Evolutionary conservation across 2,113 vertebrate genomes (phyloP), one percentile per base, ranked within the genome.

Genomic region (Nematolebias whitei): DNA sequence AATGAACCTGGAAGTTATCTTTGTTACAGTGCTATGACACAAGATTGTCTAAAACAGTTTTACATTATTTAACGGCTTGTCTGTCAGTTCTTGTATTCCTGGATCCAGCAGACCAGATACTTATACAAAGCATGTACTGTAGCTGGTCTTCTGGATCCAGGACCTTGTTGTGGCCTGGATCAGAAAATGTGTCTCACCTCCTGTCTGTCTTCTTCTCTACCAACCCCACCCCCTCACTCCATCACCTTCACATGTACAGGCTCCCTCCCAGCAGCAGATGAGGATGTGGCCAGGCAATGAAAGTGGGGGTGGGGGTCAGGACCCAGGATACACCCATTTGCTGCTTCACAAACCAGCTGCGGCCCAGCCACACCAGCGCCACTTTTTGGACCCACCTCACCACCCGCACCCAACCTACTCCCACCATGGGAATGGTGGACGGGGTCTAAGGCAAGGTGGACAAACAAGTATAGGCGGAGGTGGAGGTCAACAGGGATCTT

Each of bases 291-390:
- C 94, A 10, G 93, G 94, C 66, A 94, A 94, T 48, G 94, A 95
- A 71, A 91, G 94, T 68, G 93, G 93, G 71, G 91, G 94, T 83
- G 94, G 91, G 78, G 87, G 89, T 71, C 91, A 91, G 71, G 92
- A 93, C 79, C 87, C 90, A 76, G 85, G 92, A 47, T 94, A 94
- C 90, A 93, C 93, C 71, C 93, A 94, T 88, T 92, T 95, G 90
- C 92, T 95, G 87, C 93, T 94, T 86, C 95, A 96, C 91, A 96
- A 96, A 91, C 93, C 94, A 45, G 93, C 94, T 65, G 94, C 94
- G 84, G 94, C 92, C 74, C 89, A 90, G 82, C 94, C 94, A 84
- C 92, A 93, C 89, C 90, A 91, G 85, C 92, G 91, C 82, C 92
- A 93, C 89, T 93, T 93, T 89, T 90, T 92, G 91, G 74, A 94